Conservation (phyloP, 35 echinoderm and acorn worm species). For the Heliocidaris erythrogramma region DNA sequence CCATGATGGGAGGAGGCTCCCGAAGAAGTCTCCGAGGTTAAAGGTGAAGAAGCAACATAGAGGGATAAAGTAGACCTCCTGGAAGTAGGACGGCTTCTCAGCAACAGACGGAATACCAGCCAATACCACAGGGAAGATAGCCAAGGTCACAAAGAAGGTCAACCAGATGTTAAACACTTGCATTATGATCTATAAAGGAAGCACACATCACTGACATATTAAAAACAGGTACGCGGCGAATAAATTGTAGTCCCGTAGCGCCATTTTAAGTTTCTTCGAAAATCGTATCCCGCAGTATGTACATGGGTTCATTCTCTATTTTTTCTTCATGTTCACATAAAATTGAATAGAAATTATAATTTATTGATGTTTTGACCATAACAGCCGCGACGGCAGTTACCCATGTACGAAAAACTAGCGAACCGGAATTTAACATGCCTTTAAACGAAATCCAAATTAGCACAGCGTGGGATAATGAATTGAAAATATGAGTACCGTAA, state of each 20-base stretch:
- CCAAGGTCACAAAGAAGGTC: slow-evolving; percentile 87
- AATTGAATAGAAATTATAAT: too few relatives aligned
- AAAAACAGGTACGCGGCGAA: background rate
- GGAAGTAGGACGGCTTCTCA: slow-evolving; percentile 52
- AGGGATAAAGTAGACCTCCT: slow-evolving; percentile 75
- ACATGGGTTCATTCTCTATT: background rate
- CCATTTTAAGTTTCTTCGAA: background rate
- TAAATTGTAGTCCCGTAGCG: background rate
- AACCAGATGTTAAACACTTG: slow-evolving; percentile 94
- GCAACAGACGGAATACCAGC: slow-evolving; percentile 63
- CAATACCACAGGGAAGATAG: slow-evolving; percentile 80
- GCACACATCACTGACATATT: background rate
- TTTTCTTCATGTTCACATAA: too few relatives aligned
- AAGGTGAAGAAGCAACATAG: slow-evolving; percentile 91
- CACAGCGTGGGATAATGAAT: too few relatives aligned
- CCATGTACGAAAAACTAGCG: too few relatives aligned
- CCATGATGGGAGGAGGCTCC: slow-evolving; percentile 80
- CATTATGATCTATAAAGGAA: slow-evolving; percentile 67
- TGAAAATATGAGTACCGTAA: too few relatives aligned
- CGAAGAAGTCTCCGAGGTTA: slow-evolving; percentile 91
- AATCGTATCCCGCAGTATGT: background rate
- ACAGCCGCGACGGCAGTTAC: too few relatives aligned
- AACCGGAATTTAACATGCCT: too few relatives aligned
- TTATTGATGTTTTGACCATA: too few relatives aligned
- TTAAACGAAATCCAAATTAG: too few relatives aligned